Percentiles rank a stretch among this genome's conserved stretches.
phyloP scores from a whole-genome alignment of 2,888 invertebrate species.

The Anarsia innoxiella region DNA sequence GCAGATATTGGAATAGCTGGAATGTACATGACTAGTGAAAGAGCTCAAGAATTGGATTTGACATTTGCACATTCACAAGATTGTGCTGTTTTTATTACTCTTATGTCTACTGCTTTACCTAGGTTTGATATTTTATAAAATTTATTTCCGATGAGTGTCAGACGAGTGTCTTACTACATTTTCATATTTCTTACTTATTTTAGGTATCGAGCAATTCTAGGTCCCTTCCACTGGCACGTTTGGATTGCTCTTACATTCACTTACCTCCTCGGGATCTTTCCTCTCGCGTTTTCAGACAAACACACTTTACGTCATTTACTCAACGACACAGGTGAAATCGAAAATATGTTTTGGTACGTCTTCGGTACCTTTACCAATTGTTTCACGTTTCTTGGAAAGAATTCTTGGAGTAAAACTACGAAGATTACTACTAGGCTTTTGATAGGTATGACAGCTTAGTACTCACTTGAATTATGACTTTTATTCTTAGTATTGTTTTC shows the following conservation, averaged over 20 bases:
- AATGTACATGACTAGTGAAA: constrained; percentile 78
- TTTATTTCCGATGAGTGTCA: too few relatives aligned
- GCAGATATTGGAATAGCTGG: constrained; percentile 83
- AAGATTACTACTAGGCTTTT: constrained; percentile 82
- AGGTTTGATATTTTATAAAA: constrained; percentile 48
- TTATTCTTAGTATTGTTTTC: not conserved
- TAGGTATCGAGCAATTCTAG: constrained; percentile 88
- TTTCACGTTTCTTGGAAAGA: constrained; percentile 80
- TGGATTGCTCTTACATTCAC: constrained; percentile 83
- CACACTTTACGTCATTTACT: constrained; percentile 79
- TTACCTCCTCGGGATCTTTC: constrained; percentile 84
- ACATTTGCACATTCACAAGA: constrained; percentile 81
- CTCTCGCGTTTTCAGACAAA: constrained; percentile 83
- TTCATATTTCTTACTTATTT: constrained; percentile 17
- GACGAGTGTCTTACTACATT: too few relatives aligned
- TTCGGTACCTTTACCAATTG: constrained; percentile 90
- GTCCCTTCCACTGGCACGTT: constrained; percentile 88
- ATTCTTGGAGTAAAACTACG: constrained; percentile 81
- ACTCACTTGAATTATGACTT: too few relatives aligned
- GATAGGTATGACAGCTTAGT: constrained; percentile 73
- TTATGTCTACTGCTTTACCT: constrained; percentile 86
- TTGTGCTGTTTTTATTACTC: constrained; percentile 85
- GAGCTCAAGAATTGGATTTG: constrained; percentile 72
- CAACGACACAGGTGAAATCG: constrained; percentile 81
- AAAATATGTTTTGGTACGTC: constrained; percentile 92